Conservation (phyloP, 2,797 vertebrate genomes). For the Coracias cyanogaster region DNA sequence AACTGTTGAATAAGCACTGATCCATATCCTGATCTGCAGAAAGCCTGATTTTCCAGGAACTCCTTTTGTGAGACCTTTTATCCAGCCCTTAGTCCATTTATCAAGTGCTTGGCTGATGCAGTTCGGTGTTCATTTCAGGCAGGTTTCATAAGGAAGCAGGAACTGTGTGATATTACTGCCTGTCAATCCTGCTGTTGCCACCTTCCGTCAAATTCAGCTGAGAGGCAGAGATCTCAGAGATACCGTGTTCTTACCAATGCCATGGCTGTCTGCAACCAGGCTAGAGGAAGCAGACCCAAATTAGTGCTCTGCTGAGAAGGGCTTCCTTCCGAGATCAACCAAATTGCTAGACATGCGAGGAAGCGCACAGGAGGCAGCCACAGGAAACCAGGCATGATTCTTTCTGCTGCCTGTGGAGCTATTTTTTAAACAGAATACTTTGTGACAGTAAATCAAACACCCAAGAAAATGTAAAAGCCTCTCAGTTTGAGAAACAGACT, state of each 20-base stretch:
- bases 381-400: background rate
- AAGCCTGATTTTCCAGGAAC: background rate
- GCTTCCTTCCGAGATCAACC: background rate
- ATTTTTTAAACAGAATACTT: background rate
- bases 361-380: background rate
- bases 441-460: background rate
- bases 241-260: background rate
- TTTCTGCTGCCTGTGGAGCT: slow-evolving; percentile 7
- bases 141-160: background rate
- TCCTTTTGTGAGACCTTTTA: background rate
- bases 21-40: background rate
- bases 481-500: background rate
- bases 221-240: background rate
- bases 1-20: background rate
- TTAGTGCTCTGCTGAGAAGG: background rate
- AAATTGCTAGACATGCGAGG: background rate
- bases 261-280: background rate
- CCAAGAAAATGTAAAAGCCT: background rate
- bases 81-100: background rate
- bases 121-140: background rate
- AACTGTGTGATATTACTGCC: background rate
- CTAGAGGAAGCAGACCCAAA: background rate
- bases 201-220: background rate
- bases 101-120: background rate
- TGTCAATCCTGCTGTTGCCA: background rate